Evolutionary conservation across 2,888 invertebrate species (phyloP), one percentile per base, ranked within the genome.

Genomic region (Aphelenchoides bicaudatus): DNA sequence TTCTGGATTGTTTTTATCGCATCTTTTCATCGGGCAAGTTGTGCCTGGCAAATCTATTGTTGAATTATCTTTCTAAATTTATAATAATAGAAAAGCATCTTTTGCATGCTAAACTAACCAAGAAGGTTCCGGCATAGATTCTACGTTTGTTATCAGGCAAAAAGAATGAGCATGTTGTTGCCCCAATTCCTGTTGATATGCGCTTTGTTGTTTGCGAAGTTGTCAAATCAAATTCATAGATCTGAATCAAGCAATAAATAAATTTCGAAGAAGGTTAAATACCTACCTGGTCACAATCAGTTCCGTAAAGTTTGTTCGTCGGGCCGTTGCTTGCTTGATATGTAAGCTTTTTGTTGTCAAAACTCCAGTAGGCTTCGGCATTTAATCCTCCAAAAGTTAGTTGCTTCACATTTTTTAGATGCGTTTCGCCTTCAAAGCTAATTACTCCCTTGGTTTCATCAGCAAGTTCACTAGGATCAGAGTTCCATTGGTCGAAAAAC

Each of bases 301-400:
- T 71, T 6, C 74, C 74, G 58, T 71, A 71, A 27, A 51, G 10
- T 39, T 57, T 31, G 19, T 43, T 28, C 3, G 48, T 4, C 2
- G 10, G 43, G 43, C 58, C 50, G 19, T 69, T 66, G 1, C 67
- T 73, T 13, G 75, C 70, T 56, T 75, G 75, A n/a, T 71, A 66
- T 6, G 72, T 74, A 30, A 75, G 46, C 38, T 68, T 62, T 16
- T 65, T 63, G 46, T 73, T 67, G 53, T 75, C 74, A 39, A 66
- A 73, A 39, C 74, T 73, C 49, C 61, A 74, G 49, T 76, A 76
- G 31, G 70, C 76, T 49, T 76, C 76, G 3, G 75, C 75, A 58
- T 74, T 76, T 52, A 55, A 48, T 13, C 76, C 76, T 2, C 71
- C 72, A 47, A 76, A 76, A 0, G 76, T 76, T 21, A 76, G 47